These are phyloP conservation scores for Tholera decimalis DNA, from an alignment of 2,888 invertebrate genomes.

Conservation along the genomic window DNA sequence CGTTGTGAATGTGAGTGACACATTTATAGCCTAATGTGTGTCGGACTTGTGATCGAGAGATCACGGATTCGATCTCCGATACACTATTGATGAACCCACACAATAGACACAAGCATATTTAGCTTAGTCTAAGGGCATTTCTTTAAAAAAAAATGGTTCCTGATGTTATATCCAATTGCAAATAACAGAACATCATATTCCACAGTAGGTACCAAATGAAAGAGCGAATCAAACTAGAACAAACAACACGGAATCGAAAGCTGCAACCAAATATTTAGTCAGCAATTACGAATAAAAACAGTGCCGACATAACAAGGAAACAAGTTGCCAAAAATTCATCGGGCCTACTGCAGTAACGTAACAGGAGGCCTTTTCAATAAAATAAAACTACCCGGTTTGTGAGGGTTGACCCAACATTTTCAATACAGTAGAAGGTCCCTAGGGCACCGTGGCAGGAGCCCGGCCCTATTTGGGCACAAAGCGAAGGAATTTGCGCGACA, in stretches of 20 bases:
- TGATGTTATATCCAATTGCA: too few species aligned
- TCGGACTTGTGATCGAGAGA: too few species aligned
- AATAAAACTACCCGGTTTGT: constrained; percentile 71
- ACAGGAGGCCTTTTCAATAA: constrained; percentile 70
- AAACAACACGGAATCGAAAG: constrained; percentile 14
- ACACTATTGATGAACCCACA: too few species aligned
- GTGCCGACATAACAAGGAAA: constrained; percentile 34
- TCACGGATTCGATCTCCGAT: too few species aligned
- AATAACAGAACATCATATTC: constrained; percentile 2
- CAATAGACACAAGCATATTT: too few species aligned
- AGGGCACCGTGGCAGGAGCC: constrained; percentile 60
- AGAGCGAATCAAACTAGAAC: constrained; percentile 13
- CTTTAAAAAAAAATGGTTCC: too few species aligned
- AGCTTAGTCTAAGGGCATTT: too few species aligned
- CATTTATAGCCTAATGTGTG: too few species aligned
- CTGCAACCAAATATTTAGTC: constrained; percentile 45
- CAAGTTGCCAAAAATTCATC: constrained; percentile 58
- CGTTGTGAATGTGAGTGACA: too few species aligned
- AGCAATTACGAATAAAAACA: constrained; percentile 50
- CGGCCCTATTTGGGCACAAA: constrained; percentile 68
- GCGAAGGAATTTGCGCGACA: constrained; percentile 66
- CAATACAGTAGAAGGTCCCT: constrained; percentile 68
- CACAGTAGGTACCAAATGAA: not conserved
- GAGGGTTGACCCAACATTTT: constrained; percentile 69
- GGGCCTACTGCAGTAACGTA: constrained; percentile 49